A percentile compares a stretch with the other conserved stretches of the same genome.
Conservation (phyloP, 2,113 vertebrate species). For the Antechinus flavipes region DNA sequence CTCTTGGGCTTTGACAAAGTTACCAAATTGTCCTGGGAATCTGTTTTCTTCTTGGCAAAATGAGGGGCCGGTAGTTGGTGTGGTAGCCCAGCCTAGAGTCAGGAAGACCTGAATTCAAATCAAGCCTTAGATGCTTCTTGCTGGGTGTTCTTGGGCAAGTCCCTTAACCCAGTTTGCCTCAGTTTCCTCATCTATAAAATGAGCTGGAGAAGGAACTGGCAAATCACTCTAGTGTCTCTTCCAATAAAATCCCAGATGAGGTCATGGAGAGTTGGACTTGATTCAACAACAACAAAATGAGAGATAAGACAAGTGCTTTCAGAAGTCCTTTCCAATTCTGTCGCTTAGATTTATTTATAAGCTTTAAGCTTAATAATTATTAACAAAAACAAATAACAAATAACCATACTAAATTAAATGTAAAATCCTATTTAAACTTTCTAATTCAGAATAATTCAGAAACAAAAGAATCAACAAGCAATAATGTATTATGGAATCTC, state of each 20-base stretch:
- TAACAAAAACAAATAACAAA: neutral
- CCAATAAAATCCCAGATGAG: neutral
- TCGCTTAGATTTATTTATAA: neutral
- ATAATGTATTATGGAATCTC: neutral
- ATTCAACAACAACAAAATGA: neutral
- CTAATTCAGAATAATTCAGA: neutral
- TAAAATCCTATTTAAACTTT: neutral
- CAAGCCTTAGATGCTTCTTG: neutral
- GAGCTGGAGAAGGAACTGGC: neutral
- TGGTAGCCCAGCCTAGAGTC: neutral
- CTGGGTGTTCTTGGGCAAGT: neutral
- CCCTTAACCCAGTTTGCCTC: neutral
- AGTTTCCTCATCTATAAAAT: neutral
- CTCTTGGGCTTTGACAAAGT: neutral
- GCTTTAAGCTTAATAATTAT: neutral
- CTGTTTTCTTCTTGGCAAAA: neutral
- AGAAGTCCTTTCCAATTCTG: neutral
- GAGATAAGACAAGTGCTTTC: neutral
- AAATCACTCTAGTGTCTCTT: neutral
- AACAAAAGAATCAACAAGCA: neutral
- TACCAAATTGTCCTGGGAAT: neutral
- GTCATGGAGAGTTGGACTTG: neutral
- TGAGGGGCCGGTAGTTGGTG: neutral
- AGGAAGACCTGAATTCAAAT: neutral
- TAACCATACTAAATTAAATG: neutral